A percentile compares a stretch with the other conserved stretches of the same genome.
Evolutionary conservation across 2,113 vertebrate genomes (phyloP).

Genomic region (Sisor rabdophorus): DNA sequence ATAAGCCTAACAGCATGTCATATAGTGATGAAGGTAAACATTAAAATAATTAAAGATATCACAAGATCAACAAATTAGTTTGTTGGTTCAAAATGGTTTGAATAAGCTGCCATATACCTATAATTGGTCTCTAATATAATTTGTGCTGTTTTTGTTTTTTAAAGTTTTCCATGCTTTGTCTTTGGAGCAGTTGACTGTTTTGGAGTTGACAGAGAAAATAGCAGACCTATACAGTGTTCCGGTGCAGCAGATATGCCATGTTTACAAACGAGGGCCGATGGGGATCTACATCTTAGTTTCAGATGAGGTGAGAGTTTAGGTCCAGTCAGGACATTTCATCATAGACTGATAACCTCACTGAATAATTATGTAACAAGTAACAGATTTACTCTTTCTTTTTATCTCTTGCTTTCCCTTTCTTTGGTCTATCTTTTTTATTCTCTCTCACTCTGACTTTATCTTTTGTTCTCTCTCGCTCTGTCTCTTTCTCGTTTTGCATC

Average conservation of each 20-base stretch:
- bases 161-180: slow-evolving; percentile 91
- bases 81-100: not conserved
- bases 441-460: not conserved
- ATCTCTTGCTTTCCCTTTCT: too few relatives aligned
- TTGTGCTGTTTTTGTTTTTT: slow-evolving; percentile 29
- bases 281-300: slow-evolving; percentile 88
- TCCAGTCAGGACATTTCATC: not conserved
- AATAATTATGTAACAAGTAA: not conserved
- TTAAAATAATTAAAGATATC: not conserved
- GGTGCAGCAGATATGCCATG: slow-evolving; percentile 81
- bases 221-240: slow-evolving; percentile 82
- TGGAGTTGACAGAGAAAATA: slow-evolving; percentile 88
- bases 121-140: not conserved
- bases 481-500: too few relatives aligned
- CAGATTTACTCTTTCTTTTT: not conserved
- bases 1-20: slow-evolving; percentile 62
- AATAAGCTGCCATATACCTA: not conserved
- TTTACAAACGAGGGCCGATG: slow-evolving; percentile 82
- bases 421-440: too few relatives aligned
- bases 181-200: slow-evolving; percentile 82
- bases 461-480: not conserved
- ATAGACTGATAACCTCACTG: not conserved
- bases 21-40: slow-evolving; percentile 50
- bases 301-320: slow-evolving; percentile 77
- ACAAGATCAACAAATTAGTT: not conserved